Evolutionary conservation across 2,113 vertebrate species (phyloP).

Genomic region (Serinus canaria): DNA sequence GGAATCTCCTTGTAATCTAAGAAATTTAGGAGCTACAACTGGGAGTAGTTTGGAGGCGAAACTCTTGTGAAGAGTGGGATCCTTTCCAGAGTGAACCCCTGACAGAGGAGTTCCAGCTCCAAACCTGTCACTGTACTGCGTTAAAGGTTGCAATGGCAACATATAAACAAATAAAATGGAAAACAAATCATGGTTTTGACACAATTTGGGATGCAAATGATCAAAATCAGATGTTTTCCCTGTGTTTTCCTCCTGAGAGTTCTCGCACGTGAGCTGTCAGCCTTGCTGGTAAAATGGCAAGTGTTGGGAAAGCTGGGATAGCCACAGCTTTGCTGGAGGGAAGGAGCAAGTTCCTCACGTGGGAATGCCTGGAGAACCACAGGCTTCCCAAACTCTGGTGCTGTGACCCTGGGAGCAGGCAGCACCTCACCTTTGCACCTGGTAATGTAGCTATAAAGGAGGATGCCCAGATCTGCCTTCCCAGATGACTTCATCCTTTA

Average conservation of each 20-base stretch:
- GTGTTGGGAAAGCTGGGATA: not conserved
- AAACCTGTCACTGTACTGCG: not conserved
- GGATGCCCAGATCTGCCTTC: not conserved
- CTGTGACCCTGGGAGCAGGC: not conserved
- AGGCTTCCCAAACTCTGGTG: not conserved
- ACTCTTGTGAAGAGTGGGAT: not conserved
- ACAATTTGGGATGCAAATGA: not conserved
- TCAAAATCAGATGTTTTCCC: not conserved
- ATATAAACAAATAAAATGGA: not conserved
- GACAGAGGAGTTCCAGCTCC: not conserved
- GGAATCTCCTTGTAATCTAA: not conserved
- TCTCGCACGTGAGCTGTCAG: not conserved
- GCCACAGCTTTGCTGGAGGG: rapidly evolving
- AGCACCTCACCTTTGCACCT: not conserved
- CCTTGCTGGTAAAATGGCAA: not conserved
- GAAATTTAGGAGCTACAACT: not conserved
- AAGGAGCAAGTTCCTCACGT: not conserved
- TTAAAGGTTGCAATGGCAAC: not conserved
- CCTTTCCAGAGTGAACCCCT: not conserved
- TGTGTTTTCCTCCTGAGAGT: not conserved
- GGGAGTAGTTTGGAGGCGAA: not conserved
- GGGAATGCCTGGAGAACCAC: not conserved
- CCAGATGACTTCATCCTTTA: not conserved
- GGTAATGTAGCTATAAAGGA: not conserved
- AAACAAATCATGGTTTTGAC: not conserved